These are phyloP conservation scores for Aradophagus sp. DNA, from an alignment of 1,140 invertebrate species.

Conservation along the genomic window DNA sequence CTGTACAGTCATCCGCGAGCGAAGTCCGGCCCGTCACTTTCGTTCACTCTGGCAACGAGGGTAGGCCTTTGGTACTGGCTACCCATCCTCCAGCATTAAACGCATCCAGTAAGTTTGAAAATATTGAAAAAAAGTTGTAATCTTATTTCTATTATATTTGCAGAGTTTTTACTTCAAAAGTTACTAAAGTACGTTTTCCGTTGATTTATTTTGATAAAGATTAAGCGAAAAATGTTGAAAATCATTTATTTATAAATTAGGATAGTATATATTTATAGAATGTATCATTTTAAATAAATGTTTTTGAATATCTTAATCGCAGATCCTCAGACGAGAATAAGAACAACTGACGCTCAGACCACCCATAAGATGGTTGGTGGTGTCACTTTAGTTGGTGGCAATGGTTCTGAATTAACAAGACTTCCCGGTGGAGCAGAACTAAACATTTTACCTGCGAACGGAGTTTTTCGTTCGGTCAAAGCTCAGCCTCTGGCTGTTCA, in stretches of 20 bases:
- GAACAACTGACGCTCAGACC: constrained; percentile 67
- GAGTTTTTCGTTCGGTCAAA: constrained; percentile 68
- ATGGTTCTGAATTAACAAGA: constrained; percentile 69
- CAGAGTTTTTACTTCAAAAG: no score
- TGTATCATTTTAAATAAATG: no score
- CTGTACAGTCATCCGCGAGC: constrained; percentile 69
- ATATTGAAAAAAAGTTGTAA: no score
- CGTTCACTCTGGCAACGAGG: constrained; percentile 71
- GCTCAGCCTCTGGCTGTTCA: constrained; percentile 64
- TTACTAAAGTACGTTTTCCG: no score
- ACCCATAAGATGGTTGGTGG: constrained; percentile 73
- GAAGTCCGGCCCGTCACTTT: constrained; percentile 72
- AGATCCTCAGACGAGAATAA: constrained; percentile 72
- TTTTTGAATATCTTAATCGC: constrained; percentile 49
- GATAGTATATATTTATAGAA: no score
- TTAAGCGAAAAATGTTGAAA: no score
- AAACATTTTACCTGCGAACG: constrained; percentile 73
- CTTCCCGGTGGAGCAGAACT: constrained; percentile 72
- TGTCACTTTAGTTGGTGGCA: constrained; percentile 71
- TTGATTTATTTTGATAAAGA: no score
- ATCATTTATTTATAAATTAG: no score
- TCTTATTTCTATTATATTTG: no score
- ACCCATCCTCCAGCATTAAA: constrained; percentile 69
- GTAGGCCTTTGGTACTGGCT: constrained; percentile 68
- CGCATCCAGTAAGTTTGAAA: constrained; percentile 65